These are phyloP conservation scores for Regulus satrapa DNA, from an alignment of 2,113 vertebrate species.

Conservation along the genomic window DNA sequence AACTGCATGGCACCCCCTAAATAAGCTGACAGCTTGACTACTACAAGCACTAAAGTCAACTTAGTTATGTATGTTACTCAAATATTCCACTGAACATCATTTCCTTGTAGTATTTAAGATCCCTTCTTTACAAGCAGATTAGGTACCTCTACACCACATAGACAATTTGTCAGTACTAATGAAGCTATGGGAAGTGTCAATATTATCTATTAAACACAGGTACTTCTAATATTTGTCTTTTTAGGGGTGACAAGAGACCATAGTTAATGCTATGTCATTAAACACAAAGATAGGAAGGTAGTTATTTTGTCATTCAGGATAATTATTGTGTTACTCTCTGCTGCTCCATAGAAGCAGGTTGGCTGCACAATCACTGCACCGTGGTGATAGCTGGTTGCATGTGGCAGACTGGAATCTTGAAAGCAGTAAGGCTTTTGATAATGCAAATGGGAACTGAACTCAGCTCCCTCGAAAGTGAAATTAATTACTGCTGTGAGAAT, in stretches of 20 bases:
- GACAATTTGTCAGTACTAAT: background rate
- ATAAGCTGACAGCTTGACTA: background rate
- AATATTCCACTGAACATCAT: background rate
- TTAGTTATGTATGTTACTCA: background rate
- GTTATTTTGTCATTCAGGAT: background rate
- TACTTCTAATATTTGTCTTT: background rate
- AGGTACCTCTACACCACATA: fast-evolving
- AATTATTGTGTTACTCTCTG: background rate
- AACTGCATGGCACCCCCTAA: background rate
- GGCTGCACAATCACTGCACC: background rate
- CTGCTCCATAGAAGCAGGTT: background rate
- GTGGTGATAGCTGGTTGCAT: background rate
- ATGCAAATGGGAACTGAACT: background rate
- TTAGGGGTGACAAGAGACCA: background rate
- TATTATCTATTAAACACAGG: background rate
- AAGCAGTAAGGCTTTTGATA: background rate
- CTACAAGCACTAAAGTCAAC: background rate
- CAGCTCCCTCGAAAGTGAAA: background rate
- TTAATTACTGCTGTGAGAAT: background rate
- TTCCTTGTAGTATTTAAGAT: background rate
- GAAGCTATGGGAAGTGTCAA: background rate
- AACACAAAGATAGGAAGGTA: background rate
- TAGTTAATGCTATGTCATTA: background rate
- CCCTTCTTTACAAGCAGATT: background rate
- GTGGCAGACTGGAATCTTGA: background rate